These are phyloP conservation scores for Nesoenas mayeri DNA, from an alignment of 2,113 vertebrate species.

Conservation along the genomic window DNA sequence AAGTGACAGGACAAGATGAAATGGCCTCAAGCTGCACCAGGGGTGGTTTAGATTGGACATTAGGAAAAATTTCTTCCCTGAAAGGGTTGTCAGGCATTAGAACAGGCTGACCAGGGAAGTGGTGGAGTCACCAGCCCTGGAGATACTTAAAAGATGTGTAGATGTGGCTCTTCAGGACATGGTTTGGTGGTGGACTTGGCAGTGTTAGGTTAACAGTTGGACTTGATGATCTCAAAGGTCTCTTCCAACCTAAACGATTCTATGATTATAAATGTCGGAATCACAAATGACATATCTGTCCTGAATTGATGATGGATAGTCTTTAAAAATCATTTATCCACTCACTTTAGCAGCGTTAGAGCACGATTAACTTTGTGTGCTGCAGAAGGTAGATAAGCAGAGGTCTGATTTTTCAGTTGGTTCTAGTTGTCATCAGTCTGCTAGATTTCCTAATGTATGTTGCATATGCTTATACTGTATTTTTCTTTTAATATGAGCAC, in stretches of 20 bases:
- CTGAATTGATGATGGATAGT: not conserved
- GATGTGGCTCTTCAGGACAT: no score
- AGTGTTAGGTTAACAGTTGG: no score
- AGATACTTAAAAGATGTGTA: no score
- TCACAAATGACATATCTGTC: not conserved
- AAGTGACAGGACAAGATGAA: not conserved
- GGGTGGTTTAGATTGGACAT: no score
- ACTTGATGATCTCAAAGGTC: no score
- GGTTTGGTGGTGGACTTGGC: no score
- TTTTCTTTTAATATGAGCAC: not conserved
- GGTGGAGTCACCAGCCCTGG: no score
- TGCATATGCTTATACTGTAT: not conserved
- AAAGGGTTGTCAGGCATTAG: no score
- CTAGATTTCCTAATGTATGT: not conserved
- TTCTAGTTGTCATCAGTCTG: not conserved
- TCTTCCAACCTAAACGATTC: not conserved
- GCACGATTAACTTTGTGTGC: rapidly evolving
- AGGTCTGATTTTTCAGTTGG: not conserved
- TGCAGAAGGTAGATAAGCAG: not conserved
- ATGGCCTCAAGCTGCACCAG: not conserved
- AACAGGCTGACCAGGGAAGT: no score
- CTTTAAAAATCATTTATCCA: not conserved
- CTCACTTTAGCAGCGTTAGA: not conserved
- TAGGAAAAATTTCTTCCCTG: no score
- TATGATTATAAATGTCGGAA: not conserved